phyloP scores from a whole-genome alignment of 2,113 vertebrate species.

The Rhineura floridana region DNA sequence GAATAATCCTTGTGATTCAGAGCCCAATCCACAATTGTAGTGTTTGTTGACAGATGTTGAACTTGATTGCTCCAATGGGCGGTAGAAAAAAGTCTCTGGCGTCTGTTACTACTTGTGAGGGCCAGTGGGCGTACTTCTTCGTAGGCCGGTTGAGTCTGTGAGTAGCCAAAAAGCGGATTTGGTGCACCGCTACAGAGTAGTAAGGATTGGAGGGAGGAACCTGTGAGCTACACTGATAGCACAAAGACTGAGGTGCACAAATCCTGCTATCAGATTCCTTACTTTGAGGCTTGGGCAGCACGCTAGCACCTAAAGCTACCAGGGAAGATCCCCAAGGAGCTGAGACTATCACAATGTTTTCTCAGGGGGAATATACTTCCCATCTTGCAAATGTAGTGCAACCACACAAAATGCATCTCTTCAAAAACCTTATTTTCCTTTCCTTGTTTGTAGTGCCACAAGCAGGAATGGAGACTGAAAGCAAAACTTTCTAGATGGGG shows the following conservation, averaged over 20 bases:
- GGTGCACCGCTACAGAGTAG: background rate
- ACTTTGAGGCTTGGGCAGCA: background rate
- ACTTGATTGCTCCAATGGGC: too few relatives aligned
- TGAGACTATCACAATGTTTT: background rate
- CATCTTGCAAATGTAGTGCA: background rate
- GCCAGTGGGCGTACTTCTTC: too few relatives aligned
- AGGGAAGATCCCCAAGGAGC: background rate
- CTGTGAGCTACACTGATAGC: background rate
- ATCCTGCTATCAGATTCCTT: background rate
- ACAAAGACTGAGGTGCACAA: background rate
- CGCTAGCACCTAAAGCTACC: background rate
- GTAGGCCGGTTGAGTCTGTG: too few relatives aligned
- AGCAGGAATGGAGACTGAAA: background rate
- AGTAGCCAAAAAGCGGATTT: too few relatives aligned
- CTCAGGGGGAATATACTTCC: background rate
- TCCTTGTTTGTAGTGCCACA: background rate
- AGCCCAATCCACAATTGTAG: too few relatives aligned
- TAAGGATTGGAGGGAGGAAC: background rate
- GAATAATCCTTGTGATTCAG: too few relatives aligned
- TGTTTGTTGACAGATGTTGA: too few relatives aligned
- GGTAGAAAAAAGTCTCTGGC: too few relatives aligned
- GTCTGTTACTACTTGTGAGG: too few relatives aligned
- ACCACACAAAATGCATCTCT: background rate
- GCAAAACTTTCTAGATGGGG: background rate
- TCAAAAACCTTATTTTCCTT: background rate